Evolutionary conservation across 2,113 vertebrate genomes (phyloP), one percentile per base, ranked within the genome.

Genomic region (Oreotrochilus melanogaster): DNA sequence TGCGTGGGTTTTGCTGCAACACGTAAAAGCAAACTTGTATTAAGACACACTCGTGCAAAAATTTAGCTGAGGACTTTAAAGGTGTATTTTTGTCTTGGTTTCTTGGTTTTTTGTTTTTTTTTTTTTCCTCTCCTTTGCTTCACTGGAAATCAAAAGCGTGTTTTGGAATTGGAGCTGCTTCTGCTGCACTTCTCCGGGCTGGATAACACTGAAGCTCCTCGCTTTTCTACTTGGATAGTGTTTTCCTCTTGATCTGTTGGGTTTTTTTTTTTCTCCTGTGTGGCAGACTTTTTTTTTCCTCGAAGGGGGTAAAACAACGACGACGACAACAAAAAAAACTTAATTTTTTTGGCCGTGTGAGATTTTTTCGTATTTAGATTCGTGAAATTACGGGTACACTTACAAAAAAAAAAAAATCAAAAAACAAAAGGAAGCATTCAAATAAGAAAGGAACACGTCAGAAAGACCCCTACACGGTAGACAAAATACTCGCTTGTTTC

Each of bases 341-440:
- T 69, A 19, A 15, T 61, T 78, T 78, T 94, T 96, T 96, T 88
- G 78, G 97, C 97, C 97, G 96, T 88, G 95, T 96, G 95, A 97
- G 95, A 96, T 97, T 97, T 94, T 96, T 97, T 96, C 95, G 79
- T 90, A 96, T 97, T 97, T 84, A 97, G 91, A 95, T 93, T 97
- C 88, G 93, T 97, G 94, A 97, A 96, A 98, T 98, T 98, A 98
- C 98, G 98, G 98, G 98, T 98, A 98, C 97, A 97, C 95, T 97
- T 96, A 78, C 10, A 89, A 84, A 91, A 73, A 79, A n/a, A n/a
- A 76, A 15, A 78, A 73, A 84, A 39, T 39, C 39, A 39, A 39
- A 39, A 62, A 22, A 24, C 86, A 72, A 93, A 90, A 95, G 84
- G 17, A 78, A 81, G 78, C 95, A 78, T 94, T 96, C 91, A 71